A percentile compares a stretch with the other conserved stretches of the same genome.
These are phyloP conservation scores for Peromyscus californicus DNA, from an alignment of 2,113 vertebrate genomes.

Conservation along the genomic window DNA sequence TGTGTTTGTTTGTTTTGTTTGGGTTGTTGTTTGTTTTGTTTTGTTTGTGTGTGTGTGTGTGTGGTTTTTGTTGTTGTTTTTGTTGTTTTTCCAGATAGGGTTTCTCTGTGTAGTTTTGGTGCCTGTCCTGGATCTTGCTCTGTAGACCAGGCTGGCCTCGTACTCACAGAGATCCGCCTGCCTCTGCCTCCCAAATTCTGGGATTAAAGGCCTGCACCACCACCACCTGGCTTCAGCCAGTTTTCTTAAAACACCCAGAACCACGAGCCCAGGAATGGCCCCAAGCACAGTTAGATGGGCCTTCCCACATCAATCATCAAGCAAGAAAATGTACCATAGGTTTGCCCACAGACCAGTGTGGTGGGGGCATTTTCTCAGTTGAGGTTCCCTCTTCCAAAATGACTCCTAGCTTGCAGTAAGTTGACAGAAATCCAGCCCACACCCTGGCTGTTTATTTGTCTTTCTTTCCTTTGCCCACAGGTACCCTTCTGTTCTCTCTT, in stretches of 20 bases:
- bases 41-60: too few species aligned
- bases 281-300: not conserved
- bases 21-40: too few species aligned
- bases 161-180: too few species aligned
- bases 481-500: not conserved
- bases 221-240: too few species aligned
- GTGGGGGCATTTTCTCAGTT: not conserved
- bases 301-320: not conserved
- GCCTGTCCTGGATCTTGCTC: too few species aligned
- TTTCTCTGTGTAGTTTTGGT: too few species aligned
- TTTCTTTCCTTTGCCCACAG: not conserved
- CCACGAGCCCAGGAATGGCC: not conserved
- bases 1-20: too few species aligned
- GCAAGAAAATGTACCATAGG: not conserved
- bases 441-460: not conserved
- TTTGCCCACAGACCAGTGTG: not conserved
- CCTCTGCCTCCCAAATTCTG: too few species aligned
- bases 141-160: too few species aligned
- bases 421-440: not conserved
- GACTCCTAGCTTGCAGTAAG: not conserved
- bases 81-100: too few species aligned
- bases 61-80: too few species aligned
- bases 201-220: too few species aligned
- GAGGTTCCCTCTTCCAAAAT: not conserved
- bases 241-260: not conserved